A percentile compares a stretch with the other conserved stretches of the same genome.
Evolutionary conservation across 2,113 vertebrate species (phyloP).

Genomic region (Nesogale talazaci): DNA sequence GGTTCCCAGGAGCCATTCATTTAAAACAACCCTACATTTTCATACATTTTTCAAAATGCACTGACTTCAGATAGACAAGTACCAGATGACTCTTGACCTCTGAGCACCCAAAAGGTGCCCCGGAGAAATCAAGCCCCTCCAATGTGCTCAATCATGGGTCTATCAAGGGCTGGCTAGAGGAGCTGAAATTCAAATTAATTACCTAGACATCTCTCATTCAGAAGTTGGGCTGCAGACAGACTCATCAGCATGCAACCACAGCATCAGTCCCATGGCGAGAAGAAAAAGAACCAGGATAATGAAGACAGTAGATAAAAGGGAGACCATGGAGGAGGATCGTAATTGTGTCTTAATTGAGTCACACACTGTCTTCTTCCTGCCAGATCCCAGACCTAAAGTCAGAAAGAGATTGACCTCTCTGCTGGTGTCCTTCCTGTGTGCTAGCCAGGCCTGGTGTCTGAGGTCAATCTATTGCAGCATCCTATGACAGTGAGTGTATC

Average conservation of each 20-base stretch:
- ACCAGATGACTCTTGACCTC: slow-evolving; percentile 64
- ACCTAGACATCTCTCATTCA: slow-evolving; percentile 48
- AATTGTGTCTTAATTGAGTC: slow-evolving; percentile 76
- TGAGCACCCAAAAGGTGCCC: slow-evolving; percentile 48
- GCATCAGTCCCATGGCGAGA: slow-evolving; percentile 18
- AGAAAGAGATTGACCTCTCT: slow-evolving; percentile 40
- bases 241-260: slow-evolving; percentile 69
- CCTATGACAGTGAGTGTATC: background rate
- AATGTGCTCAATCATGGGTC: background rate
- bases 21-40: slow-evolving; percentile 61
- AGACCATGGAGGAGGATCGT: slow-evolving; percentile 55
- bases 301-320: slow-evolving; percentile 69
- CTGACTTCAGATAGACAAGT: slow-evolving; percentile 58
- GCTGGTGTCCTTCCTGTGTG: background rate
- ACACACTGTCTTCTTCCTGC: slow-evolving; percentile 56
- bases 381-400: slow-evolving; percentile 37
- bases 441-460: background rate
- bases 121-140: slow-evolving; percentile 58
- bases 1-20: slow-evolving; percentile 33
- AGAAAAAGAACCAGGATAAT: slow-evolving; percentile 63
- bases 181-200: slow-evolving; percentile 72
- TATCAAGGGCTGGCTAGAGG: slow-evolving; percentile 47
- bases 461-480: background rate
- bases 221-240: slow-evolving; percentile 60
- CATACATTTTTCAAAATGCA: slow-evolving; percentile 67